Evolutionary conservation across 2,113 vertebrate genomes (phyloP), one percentile per base, ranked within the genome.

Genomic region (Heterochromis multidens): DNA sequence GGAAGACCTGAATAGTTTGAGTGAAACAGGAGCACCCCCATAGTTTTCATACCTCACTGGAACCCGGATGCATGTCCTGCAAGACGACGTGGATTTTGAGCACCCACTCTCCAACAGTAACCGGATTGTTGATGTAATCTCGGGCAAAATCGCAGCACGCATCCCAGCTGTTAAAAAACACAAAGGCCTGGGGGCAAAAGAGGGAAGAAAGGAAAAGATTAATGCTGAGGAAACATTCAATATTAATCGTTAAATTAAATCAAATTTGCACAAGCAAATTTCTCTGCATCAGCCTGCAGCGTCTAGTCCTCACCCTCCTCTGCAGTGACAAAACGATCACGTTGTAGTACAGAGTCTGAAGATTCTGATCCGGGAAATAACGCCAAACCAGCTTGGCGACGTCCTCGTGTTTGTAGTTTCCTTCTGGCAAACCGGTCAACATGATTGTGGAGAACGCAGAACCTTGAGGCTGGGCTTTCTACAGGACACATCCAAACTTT

Each of bases 401-500:
- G 2, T 88, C 84, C 29, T 80, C 23, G 0, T 90, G 89, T 0
- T 0, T 67, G 84, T 89, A 92, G n/a, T 10, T 12, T 12, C 19
- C 74, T 7, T 59, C 37, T 1, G 92, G 89, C 10, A 93, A 60
- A 60, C 84, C 78, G 0, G 92, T 93, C 60, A 93, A 9, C 92
- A 93, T 92, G 72, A 92, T 5, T 0, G 82, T 90, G 54, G 29
- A 52, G 31, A 62, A 43, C 4, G 2, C 7, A 1, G 78, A 52
- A 4, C 10, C 40, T 1, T 1, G 17, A 21, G 1, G 7, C 5
- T 11, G 9, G 33, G 43, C 58, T 12, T 33, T 74, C 90, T 91
- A 8, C 2, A n/a, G 16, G 40, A 80, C 25, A 52, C 19, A 7
- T 16, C 3, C 60, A 25, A 79, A 3, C 4, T 9, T 58, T 6